These are phyloP conservation scores for Macrocentrus cingulum DNA, from an alignment of 1,140 invertebrate genomes.

Conservation along the genomic window DNA sequence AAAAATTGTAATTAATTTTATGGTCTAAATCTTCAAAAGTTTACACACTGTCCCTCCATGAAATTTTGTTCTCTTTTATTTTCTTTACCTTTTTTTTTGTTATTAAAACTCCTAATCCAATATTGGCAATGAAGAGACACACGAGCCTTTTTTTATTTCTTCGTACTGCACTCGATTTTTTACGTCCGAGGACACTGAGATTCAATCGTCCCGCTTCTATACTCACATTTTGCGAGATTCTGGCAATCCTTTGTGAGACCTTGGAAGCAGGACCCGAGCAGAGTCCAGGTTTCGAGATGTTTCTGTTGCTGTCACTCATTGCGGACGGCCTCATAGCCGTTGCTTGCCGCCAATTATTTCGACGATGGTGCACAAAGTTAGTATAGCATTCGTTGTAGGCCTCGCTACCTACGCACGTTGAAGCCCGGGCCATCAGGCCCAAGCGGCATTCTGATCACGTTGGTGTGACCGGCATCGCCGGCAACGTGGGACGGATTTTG, in stretches of 20 bases:
- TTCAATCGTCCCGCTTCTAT: neutral
- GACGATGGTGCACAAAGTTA: constrained; percentile 39
- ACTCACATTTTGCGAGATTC: neutral
- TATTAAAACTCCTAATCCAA: no score
- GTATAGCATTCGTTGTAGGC: constrained; percentile 27
- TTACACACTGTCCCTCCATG: no score
- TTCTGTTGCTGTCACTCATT: constrained; percentile 31
- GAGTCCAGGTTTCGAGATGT: constrained; percentile 26
- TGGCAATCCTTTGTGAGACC: neutral
- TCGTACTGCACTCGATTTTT: no score
- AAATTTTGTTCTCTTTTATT: no score
- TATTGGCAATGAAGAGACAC: constrained; percentile 28
- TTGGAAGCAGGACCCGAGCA: no score
- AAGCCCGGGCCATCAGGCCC: constrained; percentile 65
- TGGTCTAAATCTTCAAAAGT: no score
- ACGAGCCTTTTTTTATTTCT: neutral
- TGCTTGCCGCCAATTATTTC: constrained; percentile 36
- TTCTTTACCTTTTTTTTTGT: no score
- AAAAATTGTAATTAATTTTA: constrained; percentile 4
- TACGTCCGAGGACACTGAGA: neutral
- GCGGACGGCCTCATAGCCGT: constrained; percentile 54
- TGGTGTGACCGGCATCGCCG: constrained; percentile 36
- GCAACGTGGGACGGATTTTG: constrained; percentile 18
- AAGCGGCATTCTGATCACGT: constrained; percentile 60
- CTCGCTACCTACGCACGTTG: constrained; percentile 62